Base-by-base conservation (phyloP, 2,113 vertebrate genomes). In the Microtus richardsoni region DNA sequence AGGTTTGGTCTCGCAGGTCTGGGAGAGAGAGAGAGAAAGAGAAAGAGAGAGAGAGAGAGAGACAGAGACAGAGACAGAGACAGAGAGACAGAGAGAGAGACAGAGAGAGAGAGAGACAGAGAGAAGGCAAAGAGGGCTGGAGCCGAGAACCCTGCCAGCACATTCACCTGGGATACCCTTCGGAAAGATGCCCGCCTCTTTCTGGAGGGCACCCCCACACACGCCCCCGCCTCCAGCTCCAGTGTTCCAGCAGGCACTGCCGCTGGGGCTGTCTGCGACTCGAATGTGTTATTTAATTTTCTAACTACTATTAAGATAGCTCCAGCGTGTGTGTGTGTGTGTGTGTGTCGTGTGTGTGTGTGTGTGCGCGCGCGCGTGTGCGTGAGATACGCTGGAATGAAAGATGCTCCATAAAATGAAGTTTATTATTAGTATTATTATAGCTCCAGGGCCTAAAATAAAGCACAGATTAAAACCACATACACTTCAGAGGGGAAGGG, bases 371-470 rank as follows among this genome's bases (percentile, higher is more conserved):
- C 26, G 41, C 24, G 44, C 19, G 82, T 33, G 82, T 84, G 82
- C 58, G 87, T 39, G 94, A 60, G 85, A 91, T 87, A 93, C 91
- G 64, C 88, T 94, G 92, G 85, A 84, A 97, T 80, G 88, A 92
- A 95, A 80, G 92, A 93, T 89, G 91, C 86, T 70, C 85, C 97
- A 93, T 95, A 84, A 95, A 92, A 93, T 30, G 66, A 97, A 95
- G 93, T 97, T 97, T 93, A 95, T 97, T 93, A 97, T 74, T 94
- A 93, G 85, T 44, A 70, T 75, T 93, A 93, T 89, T 68, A 93
- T 52, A 94, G 92, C 95, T 91, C 95, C 85, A 24, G 82, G 95
- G 90, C 68, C 93, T 95, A 91, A 92, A 91, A 93, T 91, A 92
- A 79, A 96, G 82, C 93, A 77, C 60, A 89, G 93, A 96, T 70